Conservation (phyloP, 1,140 invertebrate genomes). For the Drosophila saltans region DNA sequence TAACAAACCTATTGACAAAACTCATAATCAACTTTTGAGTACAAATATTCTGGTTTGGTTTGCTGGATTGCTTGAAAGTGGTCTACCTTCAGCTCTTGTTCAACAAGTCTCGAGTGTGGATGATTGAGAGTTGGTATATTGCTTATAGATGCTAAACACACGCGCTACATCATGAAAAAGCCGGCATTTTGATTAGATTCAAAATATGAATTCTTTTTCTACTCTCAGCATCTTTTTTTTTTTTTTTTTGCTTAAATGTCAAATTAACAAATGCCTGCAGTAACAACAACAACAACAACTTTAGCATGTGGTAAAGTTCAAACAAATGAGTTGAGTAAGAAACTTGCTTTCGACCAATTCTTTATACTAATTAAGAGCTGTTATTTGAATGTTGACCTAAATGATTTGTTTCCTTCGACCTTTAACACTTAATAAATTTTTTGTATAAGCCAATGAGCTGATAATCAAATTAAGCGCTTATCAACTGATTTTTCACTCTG, state of each 20-base stretch:
- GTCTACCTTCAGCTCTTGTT: conserved; percentile 74
- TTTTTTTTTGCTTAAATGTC: background rate
- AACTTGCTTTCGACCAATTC: conserved; percentile 32
- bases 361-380: conserved; percentile 43
- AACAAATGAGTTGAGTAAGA: conserved; percentile 34
- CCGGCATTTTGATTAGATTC: background rate
- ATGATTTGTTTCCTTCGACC: conserved; percentile 35
- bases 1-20: background rate
- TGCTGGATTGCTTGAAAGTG: conserved; percentile 60
- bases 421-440: conserved; percentile 56
- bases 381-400: conserved; percentile 39
- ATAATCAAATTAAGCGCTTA: conserved; percentile 68
- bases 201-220: conserved; percentile 4
- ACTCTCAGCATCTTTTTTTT: background rate
- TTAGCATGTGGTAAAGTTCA: conserved; percentile 31
- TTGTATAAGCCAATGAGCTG: conserved; percentile 22
- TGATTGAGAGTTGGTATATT: conserved; percentile 16
- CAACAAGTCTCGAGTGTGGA: conserved; percentile 44
- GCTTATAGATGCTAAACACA: conserved; percentile 8
- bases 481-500: conserved; percentile 50
- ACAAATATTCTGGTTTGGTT: conserved; percentile 52
- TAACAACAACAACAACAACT: background rate
- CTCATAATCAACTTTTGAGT: conserved; percentile 51
- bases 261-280: background rate
- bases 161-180: conserved; percentile 1